phyloP scores from a whole-genome alignment of 1,140 invertebrate species.

The Asobara japonica region DNA sequence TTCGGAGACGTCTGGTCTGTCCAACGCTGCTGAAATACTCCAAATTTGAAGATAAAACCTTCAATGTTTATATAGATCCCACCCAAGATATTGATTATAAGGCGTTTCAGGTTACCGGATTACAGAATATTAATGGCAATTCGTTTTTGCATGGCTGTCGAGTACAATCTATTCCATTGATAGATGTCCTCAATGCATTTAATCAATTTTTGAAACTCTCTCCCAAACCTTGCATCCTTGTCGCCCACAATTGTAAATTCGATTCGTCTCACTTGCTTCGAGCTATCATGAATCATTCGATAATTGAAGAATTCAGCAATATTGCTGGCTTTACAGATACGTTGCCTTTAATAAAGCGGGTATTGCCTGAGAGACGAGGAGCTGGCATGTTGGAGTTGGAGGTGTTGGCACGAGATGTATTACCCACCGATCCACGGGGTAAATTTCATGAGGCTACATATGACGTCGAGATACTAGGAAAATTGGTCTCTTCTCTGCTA shows the following conservation, averaged over 20 bases:
- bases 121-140: constrained; percentile 24
- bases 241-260: constrained; percentile 33
- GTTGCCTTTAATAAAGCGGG: constrained; percentile 21
- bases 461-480: constrained; percentile 32
- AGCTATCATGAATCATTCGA: constrained; percentile 25
- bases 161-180: constrained; percentile 12
- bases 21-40: not conserved
- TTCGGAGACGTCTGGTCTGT: not conserved
- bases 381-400: constrained; percentile 23
- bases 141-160: constrained; percentile 7
- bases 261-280: constrained; percentile 25
- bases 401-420: constrained; percentile 20
- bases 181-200: constrained; percentile 24
- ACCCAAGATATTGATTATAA: not conserved
- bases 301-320: not conserved
- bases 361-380: constrained; percentile 24
- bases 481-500: constrained; percentile 3
- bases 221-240: constrained; percentile 16
- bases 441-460: constrained; percentile 33
- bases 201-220: constrained; percentile 21
- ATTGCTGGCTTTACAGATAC: constrained; percentile 29
- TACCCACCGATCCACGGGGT: not conserved
- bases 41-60: not conserved
- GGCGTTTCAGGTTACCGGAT: not conserved
- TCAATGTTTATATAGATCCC: not conserved